phyloP scores from a whole-genome alignment of 2,797 vertebrate genomes.

The Percopsis omiscomaycus region DNA sequence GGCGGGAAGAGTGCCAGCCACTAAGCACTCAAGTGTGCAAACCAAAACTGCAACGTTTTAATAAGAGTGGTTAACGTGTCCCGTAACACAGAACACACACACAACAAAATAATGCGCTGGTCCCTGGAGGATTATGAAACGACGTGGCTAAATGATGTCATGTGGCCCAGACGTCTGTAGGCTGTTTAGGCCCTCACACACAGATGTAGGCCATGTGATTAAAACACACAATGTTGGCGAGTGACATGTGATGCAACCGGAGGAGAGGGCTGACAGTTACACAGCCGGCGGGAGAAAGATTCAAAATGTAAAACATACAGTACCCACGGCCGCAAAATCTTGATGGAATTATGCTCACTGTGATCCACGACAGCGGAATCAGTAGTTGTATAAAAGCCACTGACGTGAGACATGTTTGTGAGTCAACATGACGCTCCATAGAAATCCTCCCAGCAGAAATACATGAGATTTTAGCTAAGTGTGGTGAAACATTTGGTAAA shows the following conservation, averaged over 20 bases:
- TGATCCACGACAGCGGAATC: slow-evolving; percentile 23
- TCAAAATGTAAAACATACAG: slow-evolving; percentile 34
- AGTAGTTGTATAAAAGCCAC: slow-evolving; percentile 44
- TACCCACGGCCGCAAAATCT: slow-evolving; percentile 7
- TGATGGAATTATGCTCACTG: slow-evolving; percentile 27
- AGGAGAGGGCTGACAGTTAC: slow-evolving; percentile 17
- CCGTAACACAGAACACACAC: slow-evolving; percentile 47
- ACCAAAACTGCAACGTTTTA: too few relatives aligned
- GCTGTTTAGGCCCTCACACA: slow-evolving; percentile 31
- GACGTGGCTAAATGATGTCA: slow-evolving; percentile 67
- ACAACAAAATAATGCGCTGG: slow-evolving; percentile 44
- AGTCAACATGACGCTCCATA: slow-evolving; percentile 41
- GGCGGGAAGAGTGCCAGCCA: too few relatives aligned
- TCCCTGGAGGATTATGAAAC: slow-evolving; percentile 46
- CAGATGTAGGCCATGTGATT: slow-evolving; percentile 47
- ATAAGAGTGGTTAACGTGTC: slow-evolving; percentile 47
- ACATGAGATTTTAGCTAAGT: neutral
- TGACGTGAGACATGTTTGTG: slow-evolving; percentile 19
- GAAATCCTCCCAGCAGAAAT: slow-evolving; percentile 22
- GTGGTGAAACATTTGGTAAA: slow-evolving; percentile 51
- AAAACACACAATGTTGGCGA: slow-evolving; percentile 39
- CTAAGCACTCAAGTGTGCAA: too few relatives aligned
- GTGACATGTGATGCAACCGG: slow-evolving; percentile 64
- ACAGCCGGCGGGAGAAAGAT: slow-evolving; percentile 23
- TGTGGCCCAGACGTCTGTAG: slow-evolving; percentile 48